Conservation (phyloP, 2,888 invertebrate genomes). For the Amphipoea oculea region DNA sequence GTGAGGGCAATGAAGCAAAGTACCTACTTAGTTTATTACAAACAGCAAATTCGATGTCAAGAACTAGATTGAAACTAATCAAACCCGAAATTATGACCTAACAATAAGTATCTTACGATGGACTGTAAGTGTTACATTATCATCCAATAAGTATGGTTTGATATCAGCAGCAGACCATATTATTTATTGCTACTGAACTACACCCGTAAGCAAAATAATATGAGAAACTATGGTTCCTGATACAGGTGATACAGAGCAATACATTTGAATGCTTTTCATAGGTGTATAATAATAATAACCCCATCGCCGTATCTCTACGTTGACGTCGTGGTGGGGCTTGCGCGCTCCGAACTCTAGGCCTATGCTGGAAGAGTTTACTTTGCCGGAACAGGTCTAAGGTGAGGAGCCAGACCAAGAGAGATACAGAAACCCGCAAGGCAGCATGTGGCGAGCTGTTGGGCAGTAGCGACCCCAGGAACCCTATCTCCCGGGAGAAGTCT, state of each 20-base stretch:
- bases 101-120: not conserved
- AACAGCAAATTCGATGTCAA: not conserved
- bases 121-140: not conserved
- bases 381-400: too few relatives aligned
- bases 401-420: too few relatives aligned
- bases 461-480: too few relatives aligned
- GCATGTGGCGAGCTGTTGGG: too few relatives aligned
- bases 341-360: too few relatives aligned
- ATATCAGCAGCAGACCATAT: not conserved
- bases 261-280: slow-evolving; percentile 1
- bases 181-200: not conserved
- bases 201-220: not conserved
- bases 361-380: too few relatives aligned
- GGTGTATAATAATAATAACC: too few relatives aligned
- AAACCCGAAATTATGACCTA: not conserved
- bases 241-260: not conserved
- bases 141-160: not conserved
- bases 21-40: not conserved
- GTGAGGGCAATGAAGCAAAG: not conserved
- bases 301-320: too few relatives aligned
- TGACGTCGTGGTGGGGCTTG: too few relatives aligned
- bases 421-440: too few relatives aligned
- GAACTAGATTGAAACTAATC: not conserved
- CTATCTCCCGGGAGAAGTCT: too few relatives aligned
- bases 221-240: not conserved